Percentiles rank a stretch among this genome's conserved stretches.
Conservation (phyloP, 2,888 invertebrate genomes). For the Thymelicus acteon region DNA sequence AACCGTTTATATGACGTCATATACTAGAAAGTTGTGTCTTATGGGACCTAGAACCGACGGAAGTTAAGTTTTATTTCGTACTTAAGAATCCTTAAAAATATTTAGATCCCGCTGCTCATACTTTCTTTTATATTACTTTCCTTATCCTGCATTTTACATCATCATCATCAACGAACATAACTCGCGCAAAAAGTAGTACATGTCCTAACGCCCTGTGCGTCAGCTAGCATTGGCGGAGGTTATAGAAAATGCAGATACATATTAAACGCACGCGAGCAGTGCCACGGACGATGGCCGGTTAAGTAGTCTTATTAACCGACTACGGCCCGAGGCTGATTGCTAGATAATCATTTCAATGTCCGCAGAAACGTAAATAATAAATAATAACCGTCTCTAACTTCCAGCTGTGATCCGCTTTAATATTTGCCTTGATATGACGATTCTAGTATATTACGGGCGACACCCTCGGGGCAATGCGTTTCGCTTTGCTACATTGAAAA, state of each 20-base stretch:
- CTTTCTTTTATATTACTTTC: too few species aligned
- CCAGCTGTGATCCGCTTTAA: slow-evolving; percentile 33
- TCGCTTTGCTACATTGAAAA: slow-evolving; percentile 31
- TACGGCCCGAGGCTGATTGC: slow-evolving; percentile 32
- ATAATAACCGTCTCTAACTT: slow-evolving; percentile 28
- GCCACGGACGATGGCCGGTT: slow-evolving; percentile 28
- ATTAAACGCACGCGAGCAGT: slow-evolving; percentile 35
- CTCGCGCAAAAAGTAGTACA: not conserved
- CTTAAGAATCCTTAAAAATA: too few species aligned
- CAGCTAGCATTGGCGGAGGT: slow-evolving; percentile 16
- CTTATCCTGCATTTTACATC: too few species aligned
- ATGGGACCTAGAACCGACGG: too few species aligned
- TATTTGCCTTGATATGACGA: slow-evolving; percentile 33
- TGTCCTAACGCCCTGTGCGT: slow-evolving; percentile 8
- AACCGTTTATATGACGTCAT: too few species aligned
- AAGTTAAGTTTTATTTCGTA: too few species aligned
- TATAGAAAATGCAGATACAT: slow-evolving; percentile 35
- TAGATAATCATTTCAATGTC: slow-evolving; percentile 38
- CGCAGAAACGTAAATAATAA: slow-evolving; percentile 38
- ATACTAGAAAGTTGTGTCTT: too few species aligned
- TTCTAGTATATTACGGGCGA: slow-evolving; percentile 30
- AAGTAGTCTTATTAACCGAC: slow-evolving; percentile 33
- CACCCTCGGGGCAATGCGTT: slow-evolving; percentile 26
- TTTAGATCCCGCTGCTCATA: too few species aligned
- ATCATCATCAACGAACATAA: not conserved